These are phyloP conservation scores for Ascidia mentula DNA, from an alignment of 23 tunicate genomes.

Conservation along the genomic window DNA sequence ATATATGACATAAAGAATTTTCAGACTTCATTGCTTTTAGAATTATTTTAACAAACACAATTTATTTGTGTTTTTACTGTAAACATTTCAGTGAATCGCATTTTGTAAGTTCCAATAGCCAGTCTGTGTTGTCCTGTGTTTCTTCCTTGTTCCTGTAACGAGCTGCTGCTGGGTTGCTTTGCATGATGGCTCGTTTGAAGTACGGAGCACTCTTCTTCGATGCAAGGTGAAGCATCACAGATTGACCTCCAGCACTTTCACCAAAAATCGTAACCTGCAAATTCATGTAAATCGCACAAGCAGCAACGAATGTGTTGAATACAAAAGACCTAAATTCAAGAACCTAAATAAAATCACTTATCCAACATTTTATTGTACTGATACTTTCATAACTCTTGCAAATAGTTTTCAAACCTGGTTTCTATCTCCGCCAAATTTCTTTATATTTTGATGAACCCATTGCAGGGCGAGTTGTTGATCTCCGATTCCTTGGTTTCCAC, in stretches of 20 bases:
- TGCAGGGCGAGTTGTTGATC: slow-evolving; percentile 77
- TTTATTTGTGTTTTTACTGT: too few species aligned
- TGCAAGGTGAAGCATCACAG: slow-evolving; percentile 49
- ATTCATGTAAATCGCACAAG: not conserved
- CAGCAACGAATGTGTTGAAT: too few species aligned
- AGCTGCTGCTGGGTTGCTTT: slow-evolving; percentile 61
- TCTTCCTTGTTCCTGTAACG: slow-evolving; percentile 32
- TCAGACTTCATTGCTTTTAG: too few species aligned
- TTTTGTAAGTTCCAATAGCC: not conserved
- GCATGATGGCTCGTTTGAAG: slow-evolving; percentile 47
- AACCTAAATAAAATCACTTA: too few species aligned
- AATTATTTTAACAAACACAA: too few species aligned
- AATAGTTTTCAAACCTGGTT: too few species aligned
- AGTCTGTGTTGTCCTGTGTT: slow-evolving; percentile 19
- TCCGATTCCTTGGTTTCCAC: slow-evolving; percentile 51
- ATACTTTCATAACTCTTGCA: too few species aligned
- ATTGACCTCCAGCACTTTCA: slow-evolving; percentile 67
- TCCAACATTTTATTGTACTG: too few species aligned
- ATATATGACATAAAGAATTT: too few species aligned
- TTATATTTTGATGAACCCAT: slow-evolving; percentile 62
- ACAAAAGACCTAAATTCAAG: too few species aligned
- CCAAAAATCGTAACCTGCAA: slow-evolving; percentile 69
- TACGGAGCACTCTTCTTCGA: slow-evolving; percentile 43
- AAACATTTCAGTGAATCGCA: slow-evolving; percentile 2
- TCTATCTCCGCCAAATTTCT: slow-evolving; percentile 74